Base-by-base conservation (phyloP, 1,140 invertebrate species). In the Tetramorium simillimum region DNA sequence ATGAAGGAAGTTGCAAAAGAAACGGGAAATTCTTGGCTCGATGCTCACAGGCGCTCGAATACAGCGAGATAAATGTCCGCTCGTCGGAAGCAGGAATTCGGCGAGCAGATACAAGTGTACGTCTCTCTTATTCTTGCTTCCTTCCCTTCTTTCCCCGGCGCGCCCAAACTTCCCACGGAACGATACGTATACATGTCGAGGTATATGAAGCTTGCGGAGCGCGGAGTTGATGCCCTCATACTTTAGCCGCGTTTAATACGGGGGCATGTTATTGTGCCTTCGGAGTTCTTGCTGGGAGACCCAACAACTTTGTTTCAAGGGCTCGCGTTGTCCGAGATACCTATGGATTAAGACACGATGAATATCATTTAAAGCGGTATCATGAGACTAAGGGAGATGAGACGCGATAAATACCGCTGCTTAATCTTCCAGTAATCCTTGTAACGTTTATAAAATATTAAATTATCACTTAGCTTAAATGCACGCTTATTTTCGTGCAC, bases 271-370 rank as follows among this genome's bases (percentile, higher is more conserved):
- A 91, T 91, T 91, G 82, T 90, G 86, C 62, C 89, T 86, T 18
- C 63, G 62, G 56, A 87, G 87, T 81, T 81, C 86, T 76, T 63
- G 62, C 43, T 24, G n/a, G 49, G 69, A 77, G 56, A 85, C 63
- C 75, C 43, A 56, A 43, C 65, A 90, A 91, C 86, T 91, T 91
- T 91, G 90, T 91, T 90, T 88, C 89, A 91, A 91, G 86, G 84
- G 77, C 84, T 86, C 67, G 51, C 73, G 84, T 88, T 88, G 88
- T 86, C 78, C 70, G 43, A 46, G 60, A 60, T 73, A 89, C 81
- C 78, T 80, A 10, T 82, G 76, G 85, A 89, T 90, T 89, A 90
- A 90, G 58, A 58, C 16, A n/a, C 56, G 51, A 37, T 73, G 69
- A 81, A 84, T 82, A 60, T 75, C 28, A 28, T 62, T 84, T 60